Percentiles rank a stretch among this genome's conserved stretches.
These are phyloP conservation scores for Antechinus stuartii DNA, from an alignment of 2,113 vertebrate genomes.

Conservation along the genomic window DNA sequence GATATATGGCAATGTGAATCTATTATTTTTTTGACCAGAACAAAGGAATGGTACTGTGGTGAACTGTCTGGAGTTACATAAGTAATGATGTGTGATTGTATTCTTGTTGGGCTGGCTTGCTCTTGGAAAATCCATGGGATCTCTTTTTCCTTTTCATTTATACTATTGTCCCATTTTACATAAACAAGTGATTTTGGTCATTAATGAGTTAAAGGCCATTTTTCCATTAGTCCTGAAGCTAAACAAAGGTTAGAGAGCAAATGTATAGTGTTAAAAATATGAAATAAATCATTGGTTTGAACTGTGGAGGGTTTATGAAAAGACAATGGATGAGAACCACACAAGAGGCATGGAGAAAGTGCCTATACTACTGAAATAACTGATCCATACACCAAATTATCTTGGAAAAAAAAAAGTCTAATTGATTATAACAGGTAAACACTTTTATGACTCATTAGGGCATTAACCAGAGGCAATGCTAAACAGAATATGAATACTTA, in stretches of 20 bases:
- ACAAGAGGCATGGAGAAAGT: background rate
- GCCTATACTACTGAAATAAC: background rate
- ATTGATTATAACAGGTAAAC: constrained; percentile 1
- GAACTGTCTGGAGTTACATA: constrained; percentile 53
- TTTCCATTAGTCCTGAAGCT: constrained; percentile 68
- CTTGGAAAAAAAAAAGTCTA: constrained; percentile 6
- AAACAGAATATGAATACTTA: constrained; percentile 48
- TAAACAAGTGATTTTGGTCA: constrained; percentile 35
- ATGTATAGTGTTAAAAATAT: constrained; percentile 37
- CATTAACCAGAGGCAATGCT: constrained; percentile 52
- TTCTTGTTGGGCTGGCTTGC: constrained; percentile 42
- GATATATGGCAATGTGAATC: constrained; percentile 42
- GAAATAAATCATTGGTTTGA: constrained; percentile 11
- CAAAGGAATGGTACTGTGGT: constrained; percentile 57
- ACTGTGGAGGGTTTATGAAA: background rate
- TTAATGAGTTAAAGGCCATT: constrained; percentile 49
- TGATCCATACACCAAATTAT: background rate
- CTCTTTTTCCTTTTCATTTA: constrained; percentile 52
- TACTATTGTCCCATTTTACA: constrained; percentile 41
- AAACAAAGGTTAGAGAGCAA: constrained; percentile 52
- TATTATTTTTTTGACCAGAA: constrained; percentile 62
- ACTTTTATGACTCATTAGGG: constrained; percentile 28
- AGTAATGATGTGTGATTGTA: background rate
- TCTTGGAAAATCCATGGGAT: constrained; percentile 48
- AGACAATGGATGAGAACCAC: background rate